Evolutionary conservation across 2,113 vertebrate species (phyloP).

Genomic region (Aphyosemion australe): DNA sequence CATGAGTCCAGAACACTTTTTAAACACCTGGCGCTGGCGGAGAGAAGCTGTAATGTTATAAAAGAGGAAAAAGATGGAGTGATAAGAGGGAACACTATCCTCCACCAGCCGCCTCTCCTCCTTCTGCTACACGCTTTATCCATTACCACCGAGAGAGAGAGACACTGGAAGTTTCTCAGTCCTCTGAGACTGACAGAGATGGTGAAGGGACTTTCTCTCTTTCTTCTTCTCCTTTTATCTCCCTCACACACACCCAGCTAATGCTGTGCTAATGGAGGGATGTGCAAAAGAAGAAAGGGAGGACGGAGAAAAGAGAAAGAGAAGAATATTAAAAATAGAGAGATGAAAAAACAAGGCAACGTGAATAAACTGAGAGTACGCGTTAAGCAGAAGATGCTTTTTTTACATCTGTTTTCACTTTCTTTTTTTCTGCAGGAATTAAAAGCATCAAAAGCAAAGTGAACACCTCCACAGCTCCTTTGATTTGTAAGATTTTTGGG

Average conservation of each 20-base stretch:
- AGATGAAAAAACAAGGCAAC: neutral
- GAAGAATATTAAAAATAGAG: constrained; percentile 18
- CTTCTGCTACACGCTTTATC: constrained; percentile 65
- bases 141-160: constrained; percentile 64
- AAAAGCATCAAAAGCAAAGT: constrained; percentile 32
- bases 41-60: constrained; percentile 14
- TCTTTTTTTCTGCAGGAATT: constrained; percentile 38
- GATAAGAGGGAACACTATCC: constrained; percentile 26
- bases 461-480: constrained; percentile 12
- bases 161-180: constrained; percentile 56
- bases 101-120: constrained; percentile 19
- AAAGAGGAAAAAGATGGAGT: constrained; percentile 3
- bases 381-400: constrained; percentile 31
- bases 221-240: constrained; percentile 28
- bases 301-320: neutral
- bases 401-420: constrained; percentile 53
- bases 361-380: constrained; percentile 5
- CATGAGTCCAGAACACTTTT: constrained; percentile 9
- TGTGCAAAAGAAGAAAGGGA: constrained; percentile 1
- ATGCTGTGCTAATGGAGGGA: constrained; percentile 15
- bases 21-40: constrained; percentile 12
- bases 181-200: constrained; percentile 43
- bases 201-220: constrained; percentile 32
- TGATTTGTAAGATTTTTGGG: constrained; percentile 8
- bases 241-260: constrained; percentile 24